These are phyloP conservation scores for Belonocnema kinseyi DNA, from an alignment of 1,140 invertebrate genomes.

Conservation along the genomic window DNA sequence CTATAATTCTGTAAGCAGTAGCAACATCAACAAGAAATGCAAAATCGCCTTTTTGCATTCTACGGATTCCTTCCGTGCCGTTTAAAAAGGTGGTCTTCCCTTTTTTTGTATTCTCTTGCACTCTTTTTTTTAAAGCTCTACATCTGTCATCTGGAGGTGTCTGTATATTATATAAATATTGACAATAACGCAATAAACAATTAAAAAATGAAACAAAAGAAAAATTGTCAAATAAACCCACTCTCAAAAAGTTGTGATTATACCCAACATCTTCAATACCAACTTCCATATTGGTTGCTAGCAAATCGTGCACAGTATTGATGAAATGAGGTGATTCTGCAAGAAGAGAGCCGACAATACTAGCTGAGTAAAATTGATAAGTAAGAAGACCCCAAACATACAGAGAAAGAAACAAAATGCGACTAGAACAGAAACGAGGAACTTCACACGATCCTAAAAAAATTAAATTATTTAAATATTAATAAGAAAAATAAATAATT, in stretches of 20 bases:
- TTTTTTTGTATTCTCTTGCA: constrained; percentile 52
- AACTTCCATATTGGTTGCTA: constrained; percentile 78
- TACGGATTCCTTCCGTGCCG: constrained; percentile 64
- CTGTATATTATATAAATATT: no score
- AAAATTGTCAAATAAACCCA: constrained; percentile 55
- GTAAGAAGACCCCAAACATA: constrained; percentile 80
- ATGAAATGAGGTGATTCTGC: constrained; percentile 80
- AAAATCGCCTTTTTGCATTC: constrained; percentile 71
- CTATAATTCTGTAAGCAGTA: constrained; percentile 78
- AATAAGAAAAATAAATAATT: constrained; percentile 5
- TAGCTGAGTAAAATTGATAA: constrained; percentile 85
- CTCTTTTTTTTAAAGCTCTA: constrained; percentile 75
- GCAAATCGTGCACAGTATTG: constrained; percentile 78
- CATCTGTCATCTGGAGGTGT: background rate
- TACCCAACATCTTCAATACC: constrained; percentile 80
- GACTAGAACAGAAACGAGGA: constrained; percentile 75
- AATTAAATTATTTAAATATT: constrained; percentile 10
- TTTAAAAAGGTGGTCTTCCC: constrained; percentile 41
- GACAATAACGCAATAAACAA: background rate
- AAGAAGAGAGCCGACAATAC: constrained; percentile 83
- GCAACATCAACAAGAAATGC: constrained; percentile 79
- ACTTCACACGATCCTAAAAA: constrained; percentile 72
- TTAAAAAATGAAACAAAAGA: no score
- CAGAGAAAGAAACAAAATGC: constrained; percentile 79
- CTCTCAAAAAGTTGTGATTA: constrained; percentile 79